These are phyloP conservation scores for Grapholita molesta DNA, from an alignment of 1,140 invertebrate species.

Conservation along the genomic window DNA sequence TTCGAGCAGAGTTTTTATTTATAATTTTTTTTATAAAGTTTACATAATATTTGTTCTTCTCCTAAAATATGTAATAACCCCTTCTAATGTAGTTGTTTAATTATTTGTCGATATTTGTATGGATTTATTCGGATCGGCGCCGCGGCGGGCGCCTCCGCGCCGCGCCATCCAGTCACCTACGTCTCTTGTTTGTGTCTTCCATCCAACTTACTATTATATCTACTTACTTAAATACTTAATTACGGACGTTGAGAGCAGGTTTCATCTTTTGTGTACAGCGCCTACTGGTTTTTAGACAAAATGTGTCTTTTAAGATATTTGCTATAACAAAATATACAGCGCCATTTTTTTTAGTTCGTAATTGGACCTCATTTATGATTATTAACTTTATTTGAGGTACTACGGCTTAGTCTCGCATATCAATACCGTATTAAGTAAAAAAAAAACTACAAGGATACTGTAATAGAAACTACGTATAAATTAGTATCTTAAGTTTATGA, in stretches of 20 bases:
- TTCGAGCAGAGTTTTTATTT: no score
- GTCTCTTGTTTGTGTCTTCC: neutral
- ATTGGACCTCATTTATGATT: no score
- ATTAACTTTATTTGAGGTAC: no score
- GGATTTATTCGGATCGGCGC: neutral
- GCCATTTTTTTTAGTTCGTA: neutral
- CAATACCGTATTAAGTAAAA: no score
- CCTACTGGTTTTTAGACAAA: neutral
- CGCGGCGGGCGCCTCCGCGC: neutral
- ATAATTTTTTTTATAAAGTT: no score
- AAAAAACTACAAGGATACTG: no score
- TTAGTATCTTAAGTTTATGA: no score
- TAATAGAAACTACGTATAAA: no score
- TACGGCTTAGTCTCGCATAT: no score
- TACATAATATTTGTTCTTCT: neutral
- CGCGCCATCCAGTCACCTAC: neutral
- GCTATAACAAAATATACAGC: neutral
- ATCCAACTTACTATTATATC: neutral
- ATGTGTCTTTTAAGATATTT: neutral
- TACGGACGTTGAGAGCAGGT: neutral
- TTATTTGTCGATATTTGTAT: neutral
- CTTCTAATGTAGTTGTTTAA: neutral
- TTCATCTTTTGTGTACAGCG: neutral
- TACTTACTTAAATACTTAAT: conserved; percentile 3
- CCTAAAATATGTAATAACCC: neutral